phyloP scores from a whole-genome alignment of 2,888 invertebrate species.

The Phania funesta region DNA sequence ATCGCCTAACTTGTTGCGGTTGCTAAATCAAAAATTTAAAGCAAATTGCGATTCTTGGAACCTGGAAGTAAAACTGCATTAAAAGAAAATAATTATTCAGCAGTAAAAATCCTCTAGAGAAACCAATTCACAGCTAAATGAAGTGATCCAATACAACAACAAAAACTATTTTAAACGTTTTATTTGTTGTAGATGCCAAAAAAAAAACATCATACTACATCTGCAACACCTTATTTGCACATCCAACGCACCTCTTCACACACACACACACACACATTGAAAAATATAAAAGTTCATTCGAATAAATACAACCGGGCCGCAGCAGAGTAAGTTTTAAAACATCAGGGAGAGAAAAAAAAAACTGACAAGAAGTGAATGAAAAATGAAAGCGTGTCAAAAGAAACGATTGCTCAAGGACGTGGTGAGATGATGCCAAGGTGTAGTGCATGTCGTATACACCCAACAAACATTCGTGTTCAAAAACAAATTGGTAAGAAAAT shows the following conservation, averaged over 20 bases:
- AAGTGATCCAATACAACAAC: constrained; percentile 21
- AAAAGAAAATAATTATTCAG: constrained; percentile 17
- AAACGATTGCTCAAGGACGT: constrained; percentile 66
- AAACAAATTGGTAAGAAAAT: neutral
- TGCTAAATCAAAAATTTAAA: no score
- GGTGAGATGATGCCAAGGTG: constrained; percentile 59
- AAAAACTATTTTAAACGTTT: neutral
- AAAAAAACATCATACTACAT: neutral
- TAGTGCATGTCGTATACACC: neutral
- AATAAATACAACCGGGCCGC: neutral
- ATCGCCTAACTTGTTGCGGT: no score
- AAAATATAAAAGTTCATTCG: neutral
- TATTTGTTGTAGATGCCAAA: constrained; percentile 11
- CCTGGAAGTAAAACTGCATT: neutral
- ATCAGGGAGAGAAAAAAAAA: neutral
- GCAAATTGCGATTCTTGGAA: no score
- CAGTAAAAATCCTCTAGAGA: neutral
- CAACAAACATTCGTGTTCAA: constrained; percentile 1
- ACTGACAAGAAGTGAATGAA: constrained; percentile 60
- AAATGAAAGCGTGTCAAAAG: constrained; percentile 64
- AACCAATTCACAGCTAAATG: constrained; percentile 3
- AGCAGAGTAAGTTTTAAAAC: neutral
- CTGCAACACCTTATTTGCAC: neutral
- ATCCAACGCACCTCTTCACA: neutral
- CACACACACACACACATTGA: neutral